phyloP scores from a whole-genome alignment of 2,888 invertebrate genomes.

The Laspeyria flexula region DNA sequence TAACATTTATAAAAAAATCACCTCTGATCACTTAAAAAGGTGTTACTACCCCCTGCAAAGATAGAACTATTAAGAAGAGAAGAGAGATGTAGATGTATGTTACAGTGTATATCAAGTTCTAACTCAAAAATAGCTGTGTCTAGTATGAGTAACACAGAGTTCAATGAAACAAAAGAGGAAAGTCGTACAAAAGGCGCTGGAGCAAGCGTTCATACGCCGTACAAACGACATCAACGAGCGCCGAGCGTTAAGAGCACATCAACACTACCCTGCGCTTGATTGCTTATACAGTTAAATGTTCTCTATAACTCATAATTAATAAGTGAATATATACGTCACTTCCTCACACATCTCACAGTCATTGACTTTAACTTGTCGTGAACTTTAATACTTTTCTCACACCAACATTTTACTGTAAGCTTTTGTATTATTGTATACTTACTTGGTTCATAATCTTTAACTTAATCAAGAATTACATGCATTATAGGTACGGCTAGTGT shows the following conservation, averaged over 20 bases:
- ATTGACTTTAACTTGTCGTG: slow-evolving; percentile 31
- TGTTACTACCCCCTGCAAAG: too few species aligned
- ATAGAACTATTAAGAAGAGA: too few species aligned
- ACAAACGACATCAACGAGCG: slow-evolving; percentile 83
- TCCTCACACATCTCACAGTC: slow-evolving; percentile 35
- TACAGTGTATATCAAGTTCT: too few species aligned
- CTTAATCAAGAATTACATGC: too few species aligned
- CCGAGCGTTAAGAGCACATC: too few species aligned
- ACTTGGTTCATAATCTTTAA: background rate
- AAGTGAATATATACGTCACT: slow-evolving; percentile 33
- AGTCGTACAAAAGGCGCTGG: slow-evolving; percentile 24
- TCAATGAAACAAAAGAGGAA: slow-evolving; percentile 13
- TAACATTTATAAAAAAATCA: too few species aligned
- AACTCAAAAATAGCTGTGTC: background rate
- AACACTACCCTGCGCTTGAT: slow-evolving; percentile 47
- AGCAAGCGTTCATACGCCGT: slow-evolving; percentile 50
- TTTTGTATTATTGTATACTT: too few species aligned
- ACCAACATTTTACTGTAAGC: slow-evolving; percentile 3
- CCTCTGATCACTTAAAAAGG: too few species aligned
- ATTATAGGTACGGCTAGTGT: background rate
- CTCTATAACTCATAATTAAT: slow-evolving; percentile 38
- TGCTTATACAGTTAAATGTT: slow-evolving; percentile 40
- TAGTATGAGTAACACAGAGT: slow-evolving; percentile 6
- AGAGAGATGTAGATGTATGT: too few species aligned
- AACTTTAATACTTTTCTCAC: slow-evolving; percentile 10